Evolutionary conservation across 1,140 invertebrate genomes (phyloP), one percentile per base, ranked within the genome.

Genomic region (Micrasema longulum): DNA sequence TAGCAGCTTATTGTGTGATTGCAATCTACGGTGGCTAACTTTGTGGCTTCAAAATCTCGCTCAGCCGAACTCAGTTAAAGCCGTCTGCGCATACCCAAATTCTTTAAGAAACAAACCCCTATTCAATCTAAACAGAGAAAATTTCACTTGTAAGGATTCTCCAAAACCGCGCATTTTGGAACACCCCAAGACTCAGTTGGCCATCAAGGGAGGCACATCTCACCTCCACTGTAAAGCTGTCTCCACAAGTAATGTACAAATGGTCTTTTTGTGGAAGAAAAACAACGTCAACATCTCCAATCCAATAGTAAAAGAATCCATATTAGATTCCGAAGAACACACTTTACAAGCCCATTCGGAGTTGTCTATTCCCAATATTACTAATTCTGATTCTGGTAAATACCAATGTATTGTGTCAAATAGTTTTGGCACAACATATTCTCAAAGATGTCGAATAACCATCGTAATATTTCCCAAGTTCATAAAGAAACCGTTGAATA

Each of bases 371-470:
- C 81, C 81, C 11, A 91, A 93, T 78, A 88, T 96, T 0, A 89
- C 90, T 14, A 89, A 94, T 80, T 83, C 86, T 11, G 89, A 96
- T 81, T 91, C 91, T 75, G 97, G 96, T 1, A 89, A 88, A 79
- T 98, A 98, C 84, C 96, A 99, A 79, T 99, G 96, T 85, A 90
- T 97, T 71, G 94, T 96, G 1, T 90, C 91, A 0, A 98, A 98
- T 79, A 89, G 88, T 66, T 97, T 92, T 85, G 96, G 96, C 5
- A 93, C 93, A 9, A 92, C 92, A 0, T 98, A 97, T 81, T 97
- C 96, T 0, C 84, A 88, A 38, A 95, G 93, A 81, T 93, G 95
- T 1, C 90, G 91, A 78, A 90, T 98, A 35, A 92, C 91, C 50
- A 95, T 98, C 84, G 67, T 86, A 89, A 95, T 95, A 65, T 95